Evolutionary conservation across 2,888 invertebrate genomes (phyloP).

Genomic region (Dasysyrphus tricinctus): DNA sequence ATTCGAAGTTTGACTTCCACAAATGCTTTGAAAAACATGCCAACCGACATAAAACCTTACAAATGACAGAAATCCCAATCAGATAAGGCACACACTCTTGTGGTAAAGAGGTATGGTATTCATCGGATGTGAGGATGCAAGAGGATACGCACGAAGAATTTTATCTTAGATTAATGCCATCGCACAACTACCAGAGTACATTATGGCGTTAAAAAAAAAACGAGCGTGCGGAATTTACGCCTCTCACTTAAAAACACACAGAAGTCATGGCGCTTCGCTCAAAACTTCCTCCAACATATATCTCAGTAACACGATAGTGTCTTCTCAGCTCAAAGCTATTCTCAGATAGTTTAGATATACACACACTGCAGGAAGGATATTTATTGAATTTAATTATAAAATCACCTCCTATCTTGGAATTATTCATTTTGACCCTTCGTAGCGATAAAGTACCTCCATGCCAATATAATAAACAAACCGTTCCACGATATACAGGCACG

Average conservation of each 20-base stretch:
- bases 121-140: constrained; percentile 54
- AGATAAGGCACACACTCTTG: constrained; percentile 63
- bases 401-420: constrained; percentile 72
- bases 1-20: constrained; percentile 38
- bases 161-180: constrained; percentile 72
- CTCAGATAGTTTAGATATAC: background rate
- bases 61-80: constrained; percentile 72
- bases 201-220: background rate
- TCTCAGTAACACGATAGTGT: constrained; percentile 67
- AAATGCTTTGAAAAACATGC: constrained; percentile 62
- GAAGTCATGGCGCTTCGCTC: constrained; percentile 63
- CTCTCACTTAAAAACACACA: constrained; percentile 51
- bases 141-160: constrained; percentile 65
- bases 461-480: constrained; percentile 53
- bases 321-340: background rate
- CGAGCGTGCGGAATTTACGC: constrained; percentile 61
- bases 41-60: constrained; percentile 58
- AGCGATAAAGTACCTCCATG: constrained; percentile 48
- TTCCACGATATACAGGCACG: constrained; percentile 14
- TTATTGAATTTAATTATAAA: constrained; percentile 76
- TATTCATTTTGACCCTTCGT: constrained; percentile 72
- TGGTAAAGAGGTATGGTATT: constrained; percentile 37
- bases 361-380: constrained; percentile 61
- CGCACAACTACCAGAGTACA: background rate
- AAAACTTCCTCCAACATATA: constrained; percentile 64